Conservation (phyloP, 2,113 vertebrate species). For the Lates calcarifer region DNA sequence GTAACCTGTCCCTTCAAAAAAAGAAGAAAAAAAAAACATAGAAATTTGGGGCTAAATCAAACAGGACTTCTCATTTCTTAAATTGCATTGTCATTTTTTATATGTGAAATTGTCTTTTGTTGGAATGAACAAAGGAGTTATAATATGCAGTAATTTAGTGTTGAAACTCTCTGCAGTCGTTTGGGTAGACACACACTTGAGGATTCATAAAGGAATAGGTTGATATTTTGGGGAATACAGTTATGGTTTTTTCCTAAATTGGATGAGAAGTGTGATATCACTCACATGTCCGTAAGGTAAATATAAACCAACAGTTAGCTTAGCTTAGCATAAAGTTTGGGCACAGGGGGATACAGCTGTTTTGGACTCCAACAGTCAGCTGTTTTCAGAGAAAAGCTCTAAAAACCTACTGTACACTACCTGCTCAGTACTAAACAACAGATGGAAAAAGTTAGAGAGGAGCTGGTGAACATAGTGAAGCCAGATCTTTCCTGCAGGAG, state of each 20-base stretch:
- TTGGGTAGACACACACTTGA: constrained; percentile 39
- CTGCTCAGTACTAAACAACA: too few relatives aligned
- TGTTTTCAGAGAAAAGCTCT: too few relatives aligned
- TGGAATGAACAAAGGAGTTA: constrained; percentile 58
- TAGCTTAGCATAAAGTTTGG: background rate
- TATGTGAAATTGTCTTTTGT: constrained; percentile 65
- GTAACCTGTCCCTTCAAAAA: constrained; percentile 23
- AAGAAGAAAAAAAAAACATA: background rate
- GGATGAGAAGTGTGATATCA: background rate
- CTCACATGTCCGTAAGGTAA: background rate
- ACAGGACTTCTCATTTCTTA: constrained; percentile 52
- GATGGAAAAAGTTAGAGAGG: too few relatives aligned
- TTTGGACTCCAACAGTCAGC: too few relatives aligned
- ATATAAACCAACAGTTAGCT: background rate
- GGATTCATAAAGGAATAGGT: constrained; percentile 17
- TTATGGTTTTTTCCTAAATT: background rate
- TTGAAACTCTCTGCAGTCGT: constrained; percentile 56
- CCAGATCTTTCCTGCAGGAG: too few relatives aligned
- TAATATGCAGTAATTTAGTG: constrained; percentile 81
- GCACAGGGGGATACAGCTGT: too few relatives aligned
- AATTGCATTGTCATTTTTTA: constrained; percentile 23
- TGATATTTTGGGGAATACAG: background rate
- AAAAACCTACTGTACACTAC: too few relatives aligned
- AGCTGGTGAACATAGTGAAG: too few relatives aligned
- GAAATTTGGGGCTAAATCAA: constrained; percentile 51